Evolutionary conservation across 2,888 invertebrate species (phyloP).

Genomic region (Drosophila meridionalis): DNA sequence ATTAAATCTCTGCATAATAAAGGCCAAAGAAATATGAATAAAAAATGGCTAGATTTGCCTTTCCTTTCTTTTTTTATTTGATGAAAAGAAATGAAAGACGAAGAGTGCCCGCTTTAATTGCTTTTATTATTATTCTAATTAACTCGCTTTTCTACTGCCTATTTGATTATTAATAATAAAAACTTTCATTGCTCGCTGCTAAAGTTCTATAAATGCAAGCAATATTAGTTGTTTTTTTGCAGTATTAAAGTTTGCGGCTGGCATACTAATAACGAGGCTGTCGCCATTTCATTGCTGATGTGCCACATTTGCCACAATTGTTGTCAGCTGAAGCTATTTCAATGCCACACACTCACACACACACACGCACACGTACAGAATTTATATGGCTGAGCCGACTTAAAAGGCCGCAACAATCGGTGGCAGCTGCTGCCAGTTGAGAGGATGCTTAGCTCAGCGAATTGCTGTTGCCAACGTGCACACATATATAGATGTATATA

Average conservation of each 20-base stretch:
- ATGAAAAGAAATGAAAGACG: conserved; percentile 1
- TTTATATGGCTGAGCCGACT: conserved; percentile 65
- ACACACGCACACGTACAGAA: conserved; percentile 19
- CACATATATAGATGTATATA: conserved; percentile 20
- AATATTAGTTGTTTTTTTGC: conserved; percentile 25
- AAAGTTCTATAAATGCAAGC: conserved; percentile 1
- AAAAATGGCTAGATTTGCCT: neutral
- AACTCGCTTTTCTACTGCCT: neutral
- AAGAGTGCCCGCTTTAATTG: neutral
- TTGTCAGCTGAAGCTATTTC: conserved; percentile 63
- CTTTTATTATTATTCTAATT: neutral
- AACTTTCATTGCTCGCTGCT: neutral
- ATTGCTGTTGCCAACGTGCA: conserved; percentile 41
- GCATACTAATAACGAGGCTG: conserved; percentile 32
- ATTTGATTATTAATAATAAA: conserved; percentile 1
- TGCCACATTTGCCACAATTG: conserved; percentile 68
- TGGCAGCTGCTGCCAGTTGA: conserved; percentile 70
- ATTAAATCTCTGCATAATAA: neutral
- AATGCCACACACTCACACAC: conserved; percentile 46
- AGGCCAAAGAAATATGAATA: conserved; percentile 7
- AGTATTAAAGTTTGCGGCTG: conserved; percentile 29
- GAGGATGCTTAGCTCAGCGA: conserved; percentile 70
- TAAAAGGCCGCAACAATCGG: conserved; percentile 77
- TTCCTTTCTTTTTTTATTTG: neutral
- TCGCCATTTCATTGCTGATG: conserved; percentile 44